phyloP scores from a whole-genome alignment of 2,888 invertebrate genomes.

The Lasioglossum figueresi region DNA sequence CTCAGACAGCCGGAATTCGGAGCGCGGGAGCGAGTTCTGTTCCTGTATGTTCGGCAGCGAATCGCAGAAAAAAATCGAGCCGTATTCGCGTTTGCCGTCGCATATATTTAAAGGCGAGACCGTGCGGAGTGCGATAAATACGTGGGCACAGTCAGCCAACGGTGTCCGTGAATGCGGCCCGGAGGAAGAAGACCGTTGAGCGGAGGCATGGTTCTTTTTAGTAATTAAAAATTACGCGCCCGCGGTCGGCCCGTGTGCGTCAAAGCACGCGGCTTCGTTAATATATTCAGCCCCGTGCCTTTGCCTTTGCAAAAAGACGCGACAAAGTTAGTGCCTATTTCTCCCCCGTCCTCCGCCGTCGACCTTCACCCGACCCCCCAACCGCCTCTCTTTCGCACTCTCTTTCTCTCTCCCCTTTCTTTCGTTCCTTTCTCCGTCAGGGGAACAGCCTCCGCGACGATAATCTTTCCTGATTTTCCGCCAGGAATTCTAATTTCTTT shows the following conservation, averaged over 20 bases:
- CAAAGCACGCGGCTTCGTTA: slow-evolving; percentile 71
- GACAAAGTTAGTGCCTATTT: slow-evolving; percentile 63
- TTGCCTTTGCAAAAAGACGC: slow-evolving; percentile 61
- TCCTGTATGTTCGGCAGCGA: slow-evolving; percentile 32
- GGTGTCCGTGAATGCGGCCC: slow-evolving; percentile 60
- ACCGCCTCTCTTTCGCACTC: not conserved
- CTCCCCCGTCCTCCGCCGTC: slow-evolving; percentile 23
- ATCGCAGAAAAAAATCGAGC: slow-evolving; percentile 40
- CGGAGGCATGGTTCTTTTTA: slow-evolving; percentile 63
- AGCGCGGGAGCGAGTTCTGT: not conserved
- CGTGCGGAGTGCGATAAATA: slow-evolving; percentile 59
- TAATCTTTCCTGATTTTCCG: slow-evolving; percentile 56
- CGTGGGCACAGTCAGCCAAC: slow-evolving; percentile 38
- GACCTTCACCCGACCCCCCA: not conserved
- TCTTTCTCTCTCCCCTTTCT: not conserved
- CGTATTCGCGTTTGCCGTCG: slow-evolving; percentile 56
- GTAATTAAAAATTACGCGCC: slow-evolving; percentile 72
- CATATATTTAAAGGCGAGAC: slow-evolving; percentile 55
- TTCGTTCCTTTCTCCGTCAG: slow-evolving; percentile 22
- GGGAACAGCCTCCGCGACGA: slow-evolving; percentile 28
- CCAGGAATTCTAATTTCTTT: slow-evolving; percentile 49
- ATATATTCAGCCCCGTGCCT: slow-evolving; percentile 63
- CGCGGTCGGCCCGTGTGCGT: slow-evolving; percentile 54
- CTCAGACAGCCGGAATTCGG: slow-evolving; percentile 33
- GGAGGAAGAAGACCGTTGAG: slow-evolving; percentile 51